phyloP scores from a whole-genome alignment of 2,888 invertebrate genomes.

The Schizaphis graminum region DNA sequence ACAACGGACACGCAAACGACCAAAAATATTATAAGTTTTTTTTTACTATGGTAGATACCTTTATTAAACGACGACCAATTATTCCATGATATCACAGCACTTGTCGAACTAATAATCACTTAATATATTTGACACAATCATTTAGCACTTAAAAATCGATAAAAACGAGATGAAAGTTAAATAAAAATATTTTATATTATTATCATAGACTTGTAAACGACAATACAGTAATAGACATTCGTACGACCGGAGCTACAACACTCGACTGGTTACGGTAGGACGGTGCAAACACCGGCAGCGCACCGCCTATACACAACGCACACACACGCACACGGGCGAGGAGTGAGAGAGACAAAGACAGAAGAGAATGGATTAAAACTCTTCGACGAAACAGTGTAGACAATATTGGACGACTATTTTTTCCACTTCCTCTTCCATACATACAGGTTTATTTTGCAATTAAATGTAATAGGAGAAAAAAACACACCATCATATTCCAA shows the following conservation, averaged over 20 bases:
- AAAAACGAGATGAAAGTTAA: background rate
- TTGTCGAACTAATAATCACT: background rate
- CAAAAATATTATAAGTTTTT: constrained; percentile 10
- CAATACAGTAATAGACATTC: constrained; percentile 29
- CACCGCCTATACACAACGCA: constrained; percentile 48
- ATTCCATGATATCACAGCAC: constrained; percentile 37
- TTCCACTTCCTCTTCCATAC: constrained; percentile 32
- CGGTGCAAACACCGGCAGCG: constrained; percentile 61
- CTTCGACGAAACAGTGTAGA: constrained; percentile 58
- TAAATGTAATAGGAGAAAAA: constrained; percentile 37
- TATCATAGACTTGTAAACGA: background rate
- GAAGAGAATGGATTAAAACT: constrained; percentile 54
- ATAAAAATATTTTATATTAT: background rate
- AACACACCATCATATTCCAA: background rate
- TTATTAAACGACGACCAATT: background rate
- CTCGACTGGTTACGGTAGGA: constrained; percentile 66
- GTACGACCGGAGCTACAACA: constrained; percentile 60
- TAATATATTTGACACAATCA: background rate
- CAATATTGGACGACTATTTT: constrained; percentile 63
- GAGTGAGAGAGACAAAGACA: background rate
- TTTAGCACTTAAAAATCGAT: background rate
- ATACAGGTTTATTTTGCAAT: constrained; percentile 25
- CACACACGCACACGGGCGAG: constrained; percentile 11
- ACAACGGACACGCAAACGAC: constrained; percentile 62
- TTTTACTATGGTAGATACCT: constrained; percentile 17